These are phyloP conservation scores for Chondrilla cf. caribensis DNA, from an alignment of 37 sponge, comb jelly and placozoan species.

Conservation along the genomic window DNA sequence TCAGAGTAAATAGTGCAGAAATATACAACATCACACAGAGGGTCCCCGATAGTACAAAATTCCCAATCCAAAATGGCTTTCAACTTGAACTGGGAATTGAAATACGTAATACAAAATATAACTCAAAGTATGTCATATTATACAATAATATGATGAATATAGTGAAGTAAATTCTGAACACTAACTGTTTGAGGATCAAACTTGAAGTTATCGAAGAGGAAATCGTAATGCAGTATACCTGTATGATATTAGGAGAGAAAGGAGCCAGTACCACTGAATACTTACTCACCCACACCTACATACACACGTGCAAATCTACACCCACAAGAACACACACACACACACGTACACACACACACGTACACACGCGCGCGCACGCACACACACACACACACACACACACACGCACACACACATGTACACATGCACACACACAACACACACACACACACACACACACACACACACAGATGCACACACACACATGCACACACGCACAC, in stretches of 20 bases:
- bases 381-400: conserved; percentile 22
- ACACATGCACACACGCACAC: too few relatives aligned
- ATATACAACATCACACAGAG: too few relatives aligned
- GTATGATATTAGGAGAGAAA: not conserved
- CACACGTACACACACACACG: conserved; percentile 13
- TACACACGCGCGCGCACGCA: not conserved
- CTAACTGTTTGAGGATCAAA: conserved; percentile 3
- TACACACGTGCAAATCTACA: not conserved
- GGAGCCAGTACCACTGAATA: not conserved
- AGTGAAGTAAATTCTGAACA: too few relatives aligned
- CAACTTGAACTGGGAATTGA: not conserved
- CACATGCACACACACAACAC: not conserved
- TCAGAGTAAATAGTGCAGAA: too few relatives aligned
- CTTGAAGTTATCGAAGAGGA: not conserved
- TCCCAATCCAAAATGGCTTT: conserved; percentile 18
- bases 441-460: not conserved
- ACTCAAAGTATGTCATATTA: too few relatives aligned
- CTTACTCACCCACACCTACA: not conserved
- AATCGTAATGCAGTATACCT: not conserved
- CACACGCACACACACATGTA: not conserved
- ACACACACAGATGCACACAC: too few relatives aligned
- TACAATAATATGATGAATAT: too few relatives aligned
- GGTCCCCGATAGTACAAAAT: not conserved
- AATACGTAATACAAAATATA: not conserved
- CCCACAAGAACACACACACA: conserved; percentile 2